Percentiles rank a stretch among this genome's conserved stretches.
Evolutionary conservation across 2,113 vertebrate species (phyloP).

Genomic region (Upupa epops): DNA sequence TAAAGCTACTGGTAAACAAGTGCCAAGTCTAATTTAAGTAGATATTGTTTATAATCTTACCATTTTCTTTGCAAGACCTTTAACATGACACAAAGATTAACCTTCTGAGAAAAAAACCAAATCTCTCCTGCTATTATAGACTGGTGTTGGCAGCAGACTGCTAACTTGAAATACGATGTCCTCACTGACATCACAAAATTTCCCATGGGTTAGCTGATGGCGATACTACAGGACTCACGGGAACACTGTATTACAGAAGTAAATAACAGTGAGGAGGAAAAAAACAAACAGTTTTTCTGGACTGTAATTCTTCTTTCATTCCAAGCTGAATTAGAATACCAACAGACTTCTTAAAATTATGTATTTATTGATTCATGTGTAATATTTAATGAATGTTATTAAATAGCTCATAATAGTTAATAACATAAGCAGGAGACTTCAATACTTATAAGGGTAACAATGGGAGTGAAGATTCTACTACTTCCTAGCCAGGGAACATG

Average conservation of each 20-base stretch:
- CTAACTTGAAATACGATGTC: slow-evolving; percentile 12
- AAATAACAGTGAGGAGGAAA: background rate
- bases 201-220: slow-evolving; percentile 34
- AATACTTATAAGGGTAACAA: background rate
- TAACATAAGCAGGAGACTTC: background rate
- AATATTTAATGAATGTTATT: background rate
- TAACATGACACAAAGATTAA: slow-evolving; percentile 25
- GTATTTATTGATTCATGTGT: background rate
- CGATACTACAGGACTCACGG: background rate
- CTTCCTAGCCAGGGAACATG: background rate
- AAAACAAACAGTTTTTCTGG: background rate
- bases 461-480: background rate
- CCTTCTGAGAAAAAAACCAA: background rate
- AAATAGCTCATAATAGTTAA: background rate
- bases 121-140: background rate
- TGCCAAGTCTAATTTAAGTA: slow-evolving; percentile 4
- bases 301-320: background rate
- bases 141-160: background rate
- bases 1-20: slow-evolving; percentile 34
- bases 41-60: background rate
- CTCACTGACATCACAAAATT: slow-evolving; percentile 21
- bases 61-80: slow-evolving; percentile 8
- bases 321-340: background rate
- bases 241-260: background rate
- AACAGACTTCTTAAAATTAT: background rate